Percentiles rank a stretch among this genome's conserved stretches.
Evolutionary conservation across 2,113 vertebrate species (phyloP).

Genomic region (Mastomys natalensis): DNA sequence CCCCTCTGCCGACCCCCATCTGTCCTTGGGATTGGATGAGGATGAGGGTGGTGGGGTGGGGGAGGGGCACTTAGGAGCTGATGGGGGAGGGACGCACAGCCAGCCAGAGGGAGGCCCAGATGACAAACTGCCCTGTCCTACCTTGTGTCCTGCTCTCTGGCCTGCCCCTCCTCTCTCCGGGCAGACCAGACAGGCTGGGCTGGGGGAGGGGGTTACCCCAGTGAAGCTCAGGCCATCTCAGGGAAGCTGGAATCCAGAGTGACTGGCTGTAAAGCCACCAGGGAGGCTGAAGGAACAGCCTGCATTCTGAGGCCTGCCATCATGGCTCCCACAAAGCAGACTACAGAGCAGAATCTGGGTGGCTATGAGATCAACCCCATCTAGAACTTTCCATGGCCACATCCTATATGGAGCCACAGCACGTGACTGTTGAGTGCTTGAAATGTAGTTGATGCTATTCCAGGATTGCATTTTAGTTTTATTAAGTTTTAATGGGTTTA

Average conservation of each 20-base stretch:
- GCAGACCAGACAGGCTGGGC: neutral
- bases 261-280: neutral
- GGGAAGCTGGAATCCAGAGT: neutral
- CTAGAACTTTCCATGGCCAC: neutral
- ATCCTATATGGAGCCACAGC: rapidly evolving
- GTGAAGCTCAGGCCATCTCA: neutral
- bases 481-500: neutral
- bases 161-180: neutral
- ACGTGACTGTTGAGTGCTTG: neutral
- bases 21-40: slow-evolving; percentile 75
- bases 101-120: neutral
- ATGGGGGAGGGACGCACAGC: slow-evolving; percentile 35
- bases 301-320: neutral
- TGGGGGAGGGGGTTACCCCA: neutral
- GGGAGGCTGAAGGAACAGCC: neutral
- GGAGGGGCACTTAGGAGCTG: slow-evolving; percentile 47
- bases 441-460: neutral
- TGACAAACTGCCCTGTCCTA: slow-evolving; percentile 68
- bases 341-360: neutral
- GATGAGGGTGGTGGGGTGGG: slow-evolving; percentile 73
- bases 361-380: neutral
- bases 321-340: neutral
- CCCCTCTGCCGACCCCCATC: slow-evolving; percentile 60
- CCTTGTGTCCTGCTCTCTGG: slow-evolving; percentile 9
- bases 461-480: neutral